Evolutionary conservation across 1,140 invertebrate species (phyloP).

Genomic region (Drosophila nigrodunni): DNA sequence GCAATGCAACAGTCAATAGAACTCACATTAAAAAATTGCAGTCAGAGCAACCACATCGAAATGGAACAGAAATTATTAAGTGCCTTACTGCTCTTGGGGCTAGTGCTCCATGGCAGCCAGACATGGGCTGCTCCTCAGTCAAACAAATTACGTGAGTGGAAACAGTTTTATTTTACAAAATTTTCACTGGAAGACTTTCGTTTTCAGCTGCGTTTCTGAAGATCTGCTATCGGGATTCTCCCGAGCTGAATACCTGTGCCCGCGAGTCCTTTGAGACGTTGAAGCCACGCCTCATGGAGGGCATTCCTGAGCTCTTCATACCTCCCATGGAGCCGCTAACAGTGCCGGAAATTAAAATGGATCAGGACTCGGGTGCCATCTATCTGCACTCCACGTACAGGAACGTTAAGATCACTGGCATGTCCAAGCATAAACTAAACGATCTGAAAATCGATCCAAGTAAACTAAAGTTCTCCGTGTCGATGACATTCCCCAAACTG

Average conservation of each 20-base stretch:
- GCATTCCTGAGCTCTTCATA: conserved; percentile 88
- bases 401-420: conserved; percentile 70
- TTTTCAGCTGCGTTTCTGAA: conserved; percentile 88
- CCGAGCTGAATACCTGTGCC: conserved; percentile 87
- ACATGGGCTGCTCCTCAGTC: conserved; percentile 1
- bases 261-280: conserved; percentile 86
- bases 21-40: conserved; percentile 33
- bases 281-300: conserved; percentile 85
- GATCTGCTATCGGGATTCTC: conserved; percentile 87
- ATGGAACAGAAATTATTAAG: conserved; percentile 39
- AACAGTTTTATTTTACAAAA: neutral
- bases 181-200: neutral
- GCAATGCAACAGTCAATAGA: conserved; percentile 29
- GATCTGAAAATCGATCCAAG: conserved; percentile 85
- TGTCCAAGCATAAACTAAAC: conserved; percentile 68
- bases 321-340: conserved; percentile 87
- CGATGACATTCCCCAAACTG: conserved; percentile 86
- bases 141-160: conserved; percentile 63
- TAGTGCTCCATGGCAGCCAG: conserved; percentile 11
- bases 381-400: conserved; percentile 74
- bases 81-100: conserved; percentile 37
- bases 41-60: conserved; percentile 10
- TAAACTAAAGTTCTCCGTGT: conserved; percentile 85
- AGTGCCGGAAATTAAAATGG: conserved; percentile 85
- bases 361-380: conserved; percentile 79